phyloP scores from a whole-genome alignment of 2,113 vertebrate species.

The Agapornis roseicollis region DNA sequence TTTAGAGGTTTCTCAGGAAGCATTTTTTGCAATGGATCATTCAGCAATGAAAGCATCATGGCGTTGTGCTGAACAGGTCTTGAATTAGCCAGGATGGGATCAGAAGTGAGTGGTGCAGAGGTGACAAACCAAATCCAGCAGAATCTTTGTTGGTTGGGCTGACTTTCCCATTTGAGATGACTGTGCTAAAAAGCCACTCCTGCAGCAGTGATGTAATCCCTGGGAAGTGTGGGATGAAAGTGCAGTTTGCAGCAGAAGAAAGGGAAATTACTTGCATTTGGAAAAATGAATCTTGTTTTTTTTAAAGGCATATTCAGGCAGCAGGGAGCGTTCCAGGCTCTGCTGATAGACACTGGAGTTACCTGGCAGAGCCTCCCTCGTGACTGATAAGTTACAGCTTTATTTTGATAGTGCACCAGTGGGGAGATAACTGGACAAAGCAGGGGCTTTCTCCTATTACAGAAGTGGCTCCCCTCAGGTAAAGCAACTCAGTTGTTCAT shows the following conservation, averaged over 20 bases:
- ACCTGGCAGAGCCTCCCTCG: constrained; percentile 16
- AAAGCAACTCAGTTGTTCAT: constrained; percentile 84
- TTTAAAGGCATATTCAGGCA: not conserved
- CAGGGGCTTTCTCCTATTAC: constrained; percentile 75
- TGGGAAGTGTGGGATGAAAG: not conserved
- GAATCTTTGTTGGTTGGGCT: not conserved
- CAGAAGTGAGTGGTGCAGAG: not conserved
- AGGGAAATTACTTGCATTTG: not conserved
- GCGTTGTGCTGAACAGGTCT: not conserved
- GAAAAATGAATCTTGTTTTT: not conserved
- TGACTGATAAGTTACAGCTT: constrained; percentile 46
- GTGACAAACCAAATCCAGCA: not conserved
- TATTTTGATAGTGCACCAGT: constrained; percentile 58
- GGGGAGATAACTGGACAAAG: constrained; percentile 67
- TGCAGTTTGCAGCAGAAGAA: no score
- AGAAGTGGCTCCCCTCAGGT: constrained; percentile 81
- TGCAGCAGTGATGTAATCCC: not conserved
- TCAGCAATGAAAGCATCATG: not conserved
- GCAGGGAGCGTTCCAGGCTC: not conserved
- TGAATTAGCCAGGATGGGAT: not conserved
- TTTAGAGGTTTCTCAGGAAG: not conserved
- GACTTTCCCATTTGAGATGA: not conserved
- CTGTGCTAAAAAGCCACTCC: not conserved
- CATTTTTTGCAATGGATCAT: not conserved
- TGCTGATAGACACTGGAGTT: not conserved